A percentile compares a stretch with the other conserved stretches of the same genome.
Evolutionary conservation across 2,888 invertebrate genomes (phyloP).

Genomic region (Odontothrips loti): DNA sequence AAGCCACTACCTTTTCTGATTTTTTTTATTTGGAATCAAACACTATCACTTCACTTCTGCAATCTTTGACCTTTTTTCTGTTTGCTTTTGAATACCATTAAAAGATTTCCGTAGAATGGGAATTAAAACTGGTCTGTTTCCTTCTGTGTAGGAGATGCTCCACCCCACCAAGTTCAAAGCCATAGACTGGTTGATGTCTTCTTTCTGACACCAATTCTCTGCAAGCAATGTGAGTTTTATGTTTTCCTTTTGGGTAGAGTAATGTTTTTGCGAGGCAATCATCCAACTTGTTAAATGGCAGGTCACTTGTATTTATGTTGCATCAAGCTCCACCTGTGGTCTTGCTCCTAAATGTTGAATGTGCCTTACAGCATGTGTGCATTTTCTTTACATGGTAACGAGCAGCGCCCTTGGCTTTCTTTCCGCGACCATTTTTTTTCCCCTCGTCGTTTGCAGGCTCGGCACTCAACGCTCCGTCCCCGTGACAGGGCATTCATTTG

Average conservation of each 20-base stretch:
- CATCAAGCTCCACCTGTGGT: too few species aligned
- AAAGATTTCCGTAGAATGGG: background rate
- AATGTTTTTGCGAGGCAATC: too few species aligned
- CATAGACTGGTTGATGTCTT: slow-evolving; percentile 2
- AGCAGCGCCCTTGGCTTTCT: too few species aligned
- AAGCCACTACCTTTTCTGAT: background rate
- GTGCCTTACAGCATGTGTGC: too few species aligned
- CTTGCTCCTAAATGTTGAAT: too few species aligned
- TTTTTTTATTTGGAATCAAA: background rate
- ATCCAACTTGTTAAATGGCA: too few species aligned
- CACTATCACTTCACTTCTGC: background rate
- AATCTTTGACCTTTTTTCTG: background rate
- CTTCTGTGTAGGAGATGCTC: background rate
- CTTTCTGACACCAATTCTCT: background rate
- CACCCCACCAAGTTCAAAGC: background rate
- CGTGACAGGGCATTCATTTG: too few species aligned
- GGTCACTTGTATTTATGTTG: too few species aligned
- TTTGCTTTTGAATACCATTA: background rate
- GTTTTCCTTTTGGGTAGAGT: background rate
- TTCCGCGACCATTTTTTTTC: too few species aligned
- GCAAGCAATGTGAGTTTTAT: background rate
- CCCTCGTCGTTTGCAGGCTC: too few species aligned
- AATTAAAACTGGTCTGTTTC: background rate
- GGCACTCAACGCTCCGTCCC: too few species aligned
- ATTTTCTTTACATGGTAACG: too few species aligned